phyloP scores from a whole-genome alignment of 2,888 invertebrate species.

The Chrysolina oricalcia region DNA sequence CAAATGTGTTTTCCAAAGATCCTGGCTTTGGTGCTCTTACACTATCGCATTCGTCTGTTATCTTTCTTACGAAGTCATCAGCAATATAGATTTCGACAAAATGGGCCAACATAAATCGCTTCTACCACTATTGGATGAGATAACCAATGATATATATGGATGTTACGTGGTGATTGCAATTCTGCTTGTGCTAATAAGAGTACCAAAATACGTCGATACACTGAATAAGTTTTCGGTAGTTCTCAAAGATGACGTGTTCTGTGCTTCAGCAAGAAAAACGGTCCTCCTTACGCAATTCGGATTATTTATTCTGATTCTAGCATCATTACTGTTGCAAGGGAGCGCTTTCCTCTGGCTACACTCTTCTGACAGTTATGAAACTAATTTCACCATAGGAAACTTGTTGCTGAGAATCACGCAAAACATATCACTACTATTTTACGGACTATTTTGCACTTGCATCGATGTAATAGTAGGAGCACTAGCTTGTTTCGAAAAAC shows the following conservation, averaged over 20 bases:
- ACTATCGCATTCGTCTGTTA: conserved; percentile 56
- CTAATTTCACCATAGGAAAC: conserved; percentile 58
- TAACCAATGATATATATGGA: conserved; percentile 64
- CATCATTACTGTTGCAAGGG: conserved; percentile 58
- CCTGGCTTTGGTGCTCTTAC: conserved; percentile 63
- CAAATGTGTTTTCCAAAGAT: conserved; percentile 63
- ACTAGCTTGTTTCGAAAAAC: conserved; percentile 68
- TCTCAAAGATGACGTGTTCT: conserved; percentile 64
- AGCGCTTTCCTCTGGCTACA: conserved; percentile 59
- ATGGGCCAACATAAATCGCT: conserved; percentile 59
- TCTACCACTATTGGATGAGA: conserved; percentile 62
- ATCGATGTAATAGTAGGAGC: conserved; percentile 60
- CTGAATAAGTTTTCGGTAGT: conserved; percentile 61
- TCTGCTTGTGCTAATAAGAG: conserved; percentile 59
- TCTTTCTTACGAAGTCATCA: conserved; percentile 56
- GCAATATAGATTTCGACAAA: conserved; percentile 59
- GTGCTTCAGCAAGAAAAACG: conserved; percentile 61
- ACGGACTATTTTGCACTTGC: conserved; percentile 60
- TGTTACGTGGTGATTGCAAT: conserved; percentile 62
- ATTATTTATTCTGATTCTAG: conserved; percentile 53
- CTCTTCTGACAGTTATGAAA: conserved; percentile 60
- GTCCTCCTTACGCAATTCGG: conserved; percentile 57
- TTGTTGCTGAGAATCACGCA: conserved; percentile 63
- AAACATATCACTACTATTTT: conserved; percentile 64
- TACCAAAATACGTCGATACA: conserved; percentile 60